Conservation (phyloP, 2,113 vertebrate genomes). For the Trogon surrucura region DNA sequence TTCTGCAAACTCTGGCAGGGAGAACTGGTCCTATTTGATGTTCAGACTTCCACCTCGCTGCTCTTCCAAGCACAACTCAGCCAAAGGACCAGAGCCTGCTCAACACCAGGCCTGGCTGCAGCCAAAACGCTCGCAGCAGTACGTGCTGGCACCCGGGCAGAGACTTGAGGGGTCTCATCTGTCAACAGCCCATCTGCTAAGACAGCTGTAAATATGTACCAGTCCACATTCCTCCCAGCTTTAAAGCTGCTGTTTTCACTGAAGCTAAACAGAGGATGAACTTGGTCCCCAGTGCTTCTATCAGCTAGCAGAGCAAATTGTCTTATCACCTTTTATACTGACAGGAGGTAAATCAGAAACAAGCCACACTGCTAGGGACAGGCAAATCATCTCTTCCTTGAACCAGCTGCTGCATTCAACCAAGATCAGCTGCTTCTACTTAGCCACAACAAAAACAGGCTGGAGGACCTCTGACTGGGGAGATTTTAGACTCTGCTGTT, state of each 20-base stretch:
- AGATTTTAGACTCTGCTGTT: not conserved
- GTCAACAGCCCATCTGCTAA: slow-evolving; percentile 50
- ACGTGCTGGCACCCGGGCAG: not conserved
- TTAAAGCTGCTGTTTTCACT: slow-evolving; percentile 36
- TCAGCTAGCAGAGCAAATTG: not conserved
- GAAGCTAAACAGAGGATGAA: not conserved
- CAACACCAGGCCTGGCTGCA: not conserved
- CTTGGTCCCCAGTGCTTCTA: not conserved
- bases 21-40: not conserved
- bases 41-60: not conserved
- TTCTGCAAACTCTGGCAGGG: not conserved
- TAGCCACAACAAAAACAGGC: not conserved
- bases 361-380: not conserved
- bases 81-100: not conserved
- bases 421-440: not conserved
- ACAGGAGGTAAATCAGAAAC: not conserved
- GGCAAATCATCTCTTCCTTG: not conserved
- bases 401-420: not conserved
- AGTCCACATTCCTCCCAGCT: slow-evolving; percentile 20
- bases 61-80: not conserved
- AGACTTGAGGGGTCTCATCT: slow-evolving; percentile 30
- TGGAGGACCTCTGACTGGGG: not conserved
- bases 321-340: not conserved
- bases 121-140: not conserved
- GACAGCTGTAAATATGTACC: slow-evolving; percentile 41